Conservation (phyloP, 2,888 invertebrate genomes). For the Drosophila mayaguana region DNA sequence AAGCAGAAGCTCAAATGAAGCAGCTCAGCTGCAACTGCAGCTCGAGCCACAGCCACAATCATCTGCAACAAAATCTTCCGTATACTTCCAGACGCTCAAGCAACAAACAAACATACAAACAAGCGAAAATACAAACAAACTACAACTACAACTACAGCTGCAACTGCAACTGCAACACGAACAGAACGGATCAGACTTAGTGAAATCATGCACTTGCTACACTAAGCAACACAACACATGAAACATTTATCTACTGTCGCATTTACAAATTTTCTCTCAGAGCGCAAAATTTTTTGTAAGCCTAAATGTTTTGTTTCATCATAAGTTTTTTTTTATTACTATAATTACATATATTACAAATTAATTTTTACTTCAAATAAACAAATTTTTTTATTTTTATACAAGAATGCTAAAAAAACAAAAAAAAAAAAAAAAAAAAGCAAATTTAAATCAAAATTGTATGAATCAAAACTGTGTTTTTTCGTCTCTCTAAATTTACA, state of each 20-base stretch:
- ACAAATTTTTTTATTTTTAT: constrained; percentile 72
- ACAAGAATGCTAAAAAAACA: constrained; percentile 48
- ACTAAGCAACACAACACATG: constrained; percentile 36
- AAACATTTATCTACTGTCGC: constrained; percentile 36
- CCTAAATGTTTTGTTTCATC: constrained; percentile 55
- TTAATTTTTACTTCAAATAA: constrained; percentile 52
- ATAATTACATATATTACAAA: constrained; percentile 39
- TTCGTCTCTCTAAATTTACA: constrained; percentile 9
- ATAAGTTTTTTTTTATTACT: constrained; percentile 58
- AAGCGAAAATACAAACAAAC: constrained; percentile 11
- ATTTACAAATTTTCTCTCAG: constrained; percentile 48
- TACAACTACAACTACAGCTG: no score
- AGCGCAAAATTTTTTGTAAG: constrained; percentile 33
- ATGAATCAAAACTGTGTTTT: constrained; percentile 27
- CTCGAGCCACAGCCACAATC: not conserved
- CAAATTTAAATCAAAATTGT: constrained; percentile 27
- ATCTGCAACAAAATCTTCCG: constrained; percentile 73
- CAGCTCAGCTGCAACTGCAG: constrained; percentile 1
- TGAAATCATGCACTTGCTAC: constrained; percentile 34
- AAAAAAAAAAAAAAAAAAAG: constrained; percentile 8
- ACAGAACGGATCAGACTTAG: constrained; percentile 38
- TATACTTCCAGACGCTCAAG: constrained; percentile 65
- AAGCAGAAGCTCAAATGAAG: constrained; percentile 78
- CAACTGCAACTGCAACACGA: constrained; percentile 28
- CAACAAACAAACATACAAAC: constrained; percentile 28